phyloP scores from a whole-genome alignment of 2,888 invertebrate genomes.

The Sipunculus nudus region DNA sequence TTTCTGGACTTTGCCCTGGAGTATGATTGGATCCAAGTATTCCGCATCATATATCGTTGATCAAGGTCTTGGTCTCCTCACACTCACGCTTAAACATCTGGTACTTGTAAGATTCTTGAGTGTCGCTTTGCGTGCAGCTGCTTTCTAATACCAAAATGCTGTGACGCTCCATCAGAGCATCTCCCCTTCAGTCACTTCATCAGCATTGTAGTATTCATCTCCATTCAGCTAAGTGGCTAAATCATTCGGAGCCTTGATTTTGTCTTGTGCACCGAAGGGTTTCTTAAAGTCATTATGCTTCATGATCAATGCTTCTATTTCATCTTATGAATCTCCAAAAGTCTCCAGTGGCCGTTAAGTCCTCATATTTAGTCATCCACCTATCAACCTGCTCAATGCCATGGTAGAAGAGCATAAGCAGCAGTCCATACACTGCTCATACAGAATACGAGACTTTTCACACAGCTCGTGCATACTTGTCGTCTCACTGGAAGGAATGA shows the following conservation, averaged over 20 bases:
- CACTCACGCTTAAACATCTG: slow-evolving; percentile 99
- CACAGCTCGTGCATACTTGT: slow-evolving; percentile 84
- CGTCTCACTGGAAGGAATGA: slow-evolving; percentile 83
- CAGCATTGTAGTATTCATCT: slow-evolving; percentile 97
- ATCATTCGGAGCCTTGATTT: slow-evolving; percentile 89
- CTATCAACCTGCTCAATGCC: slow-evolving; percentile 99
- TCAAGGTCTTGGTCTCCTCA: slow-evolving; percentile 99
- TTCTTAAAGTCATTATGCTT: slow-evolving; percentile 99
- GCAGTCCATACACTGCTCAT: slow-evolving; percentile 99
- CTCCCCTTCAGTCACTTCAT: slow-evolving; percentile 95
- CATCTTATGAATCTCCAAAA: slow-evolving; percentile 97
- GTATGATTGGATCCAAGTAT: slow-evolving; percentile 89
- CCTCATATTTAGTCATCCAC: slow-evolving; percentile 99
- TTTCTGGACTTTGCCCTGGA: slow-evolving; percentile 98
- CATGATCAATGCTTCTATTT: slow-evolving; percentile 96
- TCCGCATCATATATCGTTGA: slow-evolving; percentile 80
- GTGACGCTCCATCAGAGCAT: slow-evolving; percentile 87
- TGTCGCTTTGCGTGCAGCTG: slow-evolving; percentile 83
- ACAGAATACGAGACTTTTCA: slow-evolving; percentile 95
- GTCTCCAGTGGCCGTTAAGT: slow-evolving; percentile 97
- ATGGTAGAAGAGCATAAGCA: slow-evolving; percentile 95
- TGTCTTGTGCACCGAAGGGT: slow-evolving; percentile 97
- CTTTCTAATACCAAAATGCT: slow-evolving; percentile 89
- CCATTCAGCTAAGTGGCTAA: slow-evolving; percentile 98
- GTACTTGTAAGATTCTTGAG: slow-evolving; percentile 95